Percentiles rank a stretch among this genome's conserved stretches.
phyloP scores from a whole-genome alignment of 2,888 invertebrate genomes.

The Serripes groenlandicus region DNA sequence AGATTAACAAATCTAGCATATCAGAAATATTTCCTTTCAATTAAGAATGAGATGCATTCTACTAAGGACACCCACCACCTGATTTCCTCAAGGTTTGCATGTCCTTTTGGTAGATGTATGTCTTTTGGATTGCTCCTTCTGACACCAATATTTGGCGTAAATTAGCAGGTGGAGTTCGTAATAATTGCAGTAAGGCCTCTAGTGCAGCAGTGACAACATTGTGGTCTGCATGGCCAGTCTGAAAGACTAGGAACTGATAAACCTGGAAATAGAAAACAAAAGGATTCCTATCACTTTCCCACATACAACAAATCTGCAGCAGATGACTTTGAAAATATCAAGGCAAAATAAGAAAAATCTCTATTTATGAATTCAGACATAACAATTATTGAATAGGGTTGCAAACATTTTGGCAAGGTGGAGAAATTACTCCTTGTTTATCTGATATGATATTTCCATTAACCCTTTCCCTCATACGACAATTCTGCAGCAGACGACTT shows the following conservation, averaged over 20 bases:
- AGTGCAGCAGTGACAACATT: constrained; percentile 95
- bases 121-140: constrained; percentile 84
- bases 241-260: constrained; percentile 87
- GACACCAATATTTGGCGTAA: constrained; percentile 88
- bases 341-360: too few relatives aligned
- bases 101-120: constrained; percentile 79
- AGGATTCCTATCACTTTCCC: too few relatives aligned
- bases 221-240: constrained; percentile 90
- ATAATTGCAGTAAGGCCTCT: constrained; percentile 90
- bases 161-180: constrained; percentile 88
- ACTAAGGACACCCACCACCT: not conserved
- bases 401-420: too few relatives aligned
- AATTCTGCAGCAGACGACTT: too few relatives aligned
- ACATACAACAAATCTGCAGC: too few relatives aligned
- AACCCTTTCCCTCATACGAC: too few relatives aligned
- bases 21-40: not conserved
- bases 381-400: too few relatives aligned
- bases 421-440: too few relatives aligned
- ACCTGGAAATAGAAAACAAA: constrained; percentile 83
- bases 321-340: too few relatives aligned
- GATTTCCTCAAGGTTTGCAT: not conserved
- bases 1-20: not conserved
- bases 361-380: too few relatives aligned
- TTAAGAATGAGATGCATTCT: not conserved
- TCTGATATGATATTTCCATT: too few relatives aligned